phyloP scores from a whole-genome alignment of 2,113 vertebrate species.

The Microtus montanus region DNA sequence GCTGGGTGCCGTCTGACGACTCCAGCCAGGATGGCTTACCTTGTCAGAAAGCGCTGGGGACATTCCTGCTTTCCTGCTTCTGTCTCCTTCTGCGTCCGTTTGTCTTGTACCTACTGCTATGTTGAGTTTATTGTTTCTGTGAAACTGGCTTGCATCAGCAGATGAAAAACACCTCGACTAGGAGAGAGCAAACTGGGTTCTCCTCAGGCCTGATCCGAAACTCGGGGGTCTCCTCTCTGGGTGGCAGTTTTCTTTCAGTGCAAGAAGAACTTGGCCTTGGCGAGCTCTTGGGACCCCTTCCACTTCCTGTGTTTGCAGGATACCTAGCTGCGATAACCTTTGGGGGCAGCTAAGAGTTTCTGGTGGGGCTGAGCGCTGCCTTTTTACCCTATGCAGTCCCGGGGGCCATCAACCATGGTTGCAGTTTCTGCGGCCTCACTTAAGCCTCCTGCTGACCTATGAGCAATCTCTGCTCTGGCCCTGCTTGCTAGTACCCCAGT shows the following conservation, averaged over 20 bases:
- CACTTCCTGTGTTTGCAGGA: background rate
- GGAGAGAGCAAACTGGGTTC: background rate
- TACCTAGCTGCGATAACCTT: background rate
- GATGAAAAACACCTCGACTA: background rate
- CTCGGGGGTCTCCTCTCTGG: background rate
- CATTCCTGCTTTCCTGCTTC: background rate
- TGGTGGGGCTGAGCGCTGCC: background rate
- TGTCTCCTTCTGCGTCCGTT: background rate
- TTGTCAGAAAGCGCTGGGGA: background rate
- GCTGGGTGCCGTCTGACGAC: background rate
- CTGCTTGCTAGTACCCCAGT: background rate
- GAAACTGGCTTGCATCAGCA: background rate
- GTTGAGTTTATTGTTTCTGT: background rate
- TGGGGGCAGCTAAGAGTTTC: background rate
- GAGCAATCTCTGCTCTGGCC: background rate
- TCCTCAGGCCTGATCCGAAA: background rate
- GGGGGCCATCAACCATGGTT: background rate
- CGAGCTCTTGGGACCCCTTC: background rate
- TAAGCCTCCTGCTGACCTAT: background rate
- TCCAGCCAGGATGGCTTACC: background rate
- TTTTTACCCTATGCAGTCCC: fast-evolving
- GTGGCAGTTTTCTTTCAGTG: background rate
- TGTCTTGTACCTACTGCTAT: background rate
- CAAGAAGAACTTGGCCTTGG: too few species aligned
- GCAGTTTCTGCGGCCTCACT: background rate